phyloP scores from a whole-genome alignment of 2,113 vertebrate genomes.

The Hippolais icterina region DNA sequence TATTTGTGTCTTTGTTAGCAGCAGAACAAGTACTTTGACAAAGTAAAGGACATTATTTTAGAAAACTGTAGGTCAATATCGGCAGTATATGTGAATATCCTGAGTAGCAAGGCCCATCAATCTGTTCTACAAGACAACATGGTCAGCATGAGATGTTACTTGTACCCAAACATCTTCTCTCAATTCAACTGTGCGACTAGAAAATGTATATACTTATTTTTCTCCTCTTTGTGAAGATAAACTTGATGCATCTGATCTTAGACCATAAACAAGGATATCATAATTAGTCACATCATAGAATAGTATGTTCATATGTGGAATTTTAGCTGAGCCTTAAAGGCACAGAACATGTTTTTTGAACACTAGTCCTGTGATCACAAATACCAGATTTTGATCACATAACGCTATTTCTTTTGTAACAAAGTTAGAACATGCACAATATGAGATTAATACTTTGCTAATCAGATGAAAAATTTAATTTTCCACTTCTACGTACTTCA shows the following conservation, averaged over 20 bases:
- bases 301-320: not conserved
- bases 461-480: not conserved
- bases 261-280: not conserved
- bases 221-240: not conserved
- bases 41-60: not conserved
- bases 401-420: not conserved
- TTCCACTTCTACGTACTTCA: not conserved
- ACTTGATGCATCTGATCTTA: not conserved
- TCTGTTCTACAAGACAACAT: not conserved
- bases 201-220: not conserved
- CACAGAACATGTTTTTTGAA: not conserved
- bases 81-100: not conserved
- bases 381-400: not conserved
- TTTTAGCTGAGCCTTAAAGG: not conserved
- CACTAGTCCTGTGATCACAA: not conserved
- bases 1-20: not conserved
- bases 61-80: not conserved
- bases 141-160: not conserved
- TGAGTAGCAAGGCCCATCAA: not conserved
- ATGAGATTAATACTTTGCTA: not conserved
- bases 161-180: not conserved
- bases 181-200: not conserved
- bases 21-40: not conserved
- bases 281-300: not conserved
- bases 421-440: not conserved